Evolutionary conservation across 2,888 invertebrate genomes (phyloP), one percentile per base, ranked within the genome.

Genomic region (Tetheella fluctuosa): DNA sequence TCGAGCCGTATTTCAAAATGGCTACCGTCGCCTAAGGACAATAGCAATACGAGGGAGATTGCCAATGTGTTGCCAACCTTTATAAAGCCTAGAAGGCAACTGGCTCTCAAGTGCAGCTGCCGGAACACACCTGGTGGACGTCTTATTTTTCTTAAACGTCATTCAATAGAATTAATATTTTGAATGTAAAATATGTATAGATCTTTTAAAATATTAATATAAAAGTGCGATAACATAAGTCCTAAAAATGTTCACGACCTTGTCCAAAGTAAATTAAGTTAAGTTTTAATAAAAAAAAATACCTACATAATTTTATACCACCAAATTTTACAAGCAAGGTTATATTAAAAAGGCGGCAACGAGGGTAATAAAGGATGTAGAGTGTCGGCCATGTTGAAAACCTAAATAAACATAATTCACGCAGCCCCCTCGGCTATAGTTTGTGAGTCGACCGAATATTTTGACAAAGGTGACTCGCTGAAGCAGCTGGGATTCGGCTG

Each of bases 391-490:
- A 23, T 23, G 20, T 3, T 42, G 30, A 23, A 54, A 57, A 37
- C 64, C 69, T 77, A 69, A 73, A 77, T 77, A 77, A 75, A 79
- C 73, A 74, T 71, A 73, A 74, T 76, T 73, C 72, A 73, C 17
- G 20, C 20, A 64, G 64, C 61, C 64, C 70, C 68, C 69, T 37
- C 59, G 70, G 67, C 69, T 69, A 69, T 70, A 60, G 71, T 60
- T 67, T 64, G 69, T 34, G 58, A 59, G 54, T 58, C 61, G 58
- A 17, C 20, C 48, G 68, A 67, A 62, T 64, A 62, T 62, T 65
- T 65, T 60, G 62, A 59, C 55, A 60, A 55, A 60, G 60, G 62
- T 54, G 57, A 58, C 52, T 25, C 37, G 17, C 28, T 39, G 54
- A 57, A 34, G 42, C 53, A 58, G 58, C 55, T 55, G 55, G 48